Conservation (phyloP, 1,140 invertebrate genomes). For the Euglossa dilemma region DNA sequence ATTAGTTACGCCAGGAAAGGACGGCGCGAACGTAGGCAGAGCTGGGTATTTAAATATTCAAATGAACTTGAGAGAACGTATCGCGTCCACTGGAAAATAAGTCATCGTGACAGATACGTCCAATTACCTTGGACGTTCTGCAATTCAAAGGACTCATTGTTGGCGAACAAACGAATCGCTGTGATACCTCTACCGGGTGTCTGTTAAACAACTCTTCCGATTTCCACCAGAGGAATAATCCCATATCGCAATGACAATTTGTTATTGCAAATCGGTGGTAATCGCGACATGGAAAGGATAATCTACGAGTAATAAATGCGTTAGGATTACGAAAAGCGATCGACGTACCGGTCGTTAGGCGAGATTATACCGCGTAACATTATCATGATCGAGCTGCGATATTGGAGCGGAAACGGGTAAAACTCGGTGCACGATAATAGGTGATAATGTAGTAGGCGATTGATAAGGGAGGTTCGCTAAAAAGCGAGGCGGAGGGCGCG, state of each 20-base stretch:
- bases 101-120: neutral
- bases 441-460: neutral
- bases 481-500: neutral
- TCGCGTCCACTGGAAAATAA: neutral
- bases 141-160: neutral
- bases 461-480: neutral
- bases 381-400: neutral
- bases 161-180: neutral
- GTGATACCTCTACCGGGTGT: neutral
- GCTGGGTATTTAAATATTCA: conserved; percentile 3
- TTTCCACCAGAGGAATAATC: fast-evolving
- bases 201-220: neutral
- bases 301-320: no score
- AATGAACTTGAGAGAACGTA: neutral
- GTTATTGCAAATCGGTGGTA: no score
- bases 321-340: no score
- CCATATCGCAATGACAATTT: no score
- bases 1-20: neutral
- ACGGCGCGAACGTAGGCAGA: neutral
- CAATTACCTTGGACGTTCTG: neutral
- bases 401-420: neutral
- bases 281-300: no score
- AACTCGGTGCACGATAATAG: neutral
- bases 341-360: neutral
- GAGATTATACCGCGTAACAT: neutral